Percentiles rank a stretch among this genome's conserved stretches.
Evolutionary conservation across 2,797 vertebrate genomes (phyloP).

Genomic region (Onychomys torridus): DNA sequence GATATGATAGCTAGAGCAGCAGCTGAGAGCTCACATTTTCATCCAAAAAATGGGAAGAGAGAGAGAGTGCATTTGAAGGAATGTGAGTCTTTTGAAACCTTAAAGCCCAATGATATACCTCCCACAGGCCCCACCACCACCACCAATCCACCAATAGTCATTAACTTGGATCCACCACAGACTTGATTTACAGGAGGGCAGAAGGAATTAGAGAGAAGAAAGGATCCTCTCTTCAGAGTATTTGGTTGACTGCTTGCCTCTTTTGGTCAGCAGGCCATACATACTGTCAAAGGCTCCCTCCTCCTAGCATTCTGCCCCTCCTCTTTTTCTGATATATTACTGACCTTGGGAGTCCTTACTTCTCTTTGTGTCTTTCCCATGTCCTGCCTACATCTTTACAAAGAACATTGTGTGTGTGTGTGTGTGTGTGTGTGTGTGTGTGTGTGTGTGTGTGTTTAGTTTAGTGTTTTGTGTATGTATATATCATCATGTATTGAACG

Average conservation of each 20-base stretch:
- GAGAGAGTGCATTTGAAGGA: background rate
- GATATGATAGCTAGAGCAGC: background rate
- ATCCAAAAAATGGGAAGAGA: background rate
- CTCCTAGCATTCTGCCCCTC: background rate
- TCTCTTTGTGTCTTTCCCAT: background rate
- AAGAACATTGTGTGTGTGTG: background rate
- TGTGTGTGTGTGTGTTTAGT: background rate
- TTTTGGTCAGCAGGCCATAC: background rate
- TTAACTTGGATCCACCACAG: background rate
- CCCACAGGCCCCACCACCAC: background rate
- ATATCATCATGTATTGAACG: background rate
- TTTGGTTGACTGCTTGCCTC: background rate
- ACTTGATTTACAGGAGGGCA: background rate
- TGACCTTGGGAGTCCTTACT: background rate
- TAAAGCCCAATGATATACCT: background rate
- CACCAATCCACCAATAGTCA: background rate
- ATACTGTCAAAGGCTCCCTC: background rate
- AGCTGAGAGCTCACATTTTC: background rate
- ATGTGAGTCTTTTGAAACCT: background rate
- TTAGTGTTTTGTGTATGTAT: background rate
- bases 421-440: background rate
- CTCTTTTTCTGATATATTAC: background rate
- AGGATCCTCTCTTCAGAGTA: background rate
- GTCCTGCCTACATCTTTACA: background rate
- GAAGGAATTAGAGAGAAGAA: background rate